phyloP scores from a whole-genome alignment of 2,797 vertebrate genomes.

The Vireo griseus region DNA sequence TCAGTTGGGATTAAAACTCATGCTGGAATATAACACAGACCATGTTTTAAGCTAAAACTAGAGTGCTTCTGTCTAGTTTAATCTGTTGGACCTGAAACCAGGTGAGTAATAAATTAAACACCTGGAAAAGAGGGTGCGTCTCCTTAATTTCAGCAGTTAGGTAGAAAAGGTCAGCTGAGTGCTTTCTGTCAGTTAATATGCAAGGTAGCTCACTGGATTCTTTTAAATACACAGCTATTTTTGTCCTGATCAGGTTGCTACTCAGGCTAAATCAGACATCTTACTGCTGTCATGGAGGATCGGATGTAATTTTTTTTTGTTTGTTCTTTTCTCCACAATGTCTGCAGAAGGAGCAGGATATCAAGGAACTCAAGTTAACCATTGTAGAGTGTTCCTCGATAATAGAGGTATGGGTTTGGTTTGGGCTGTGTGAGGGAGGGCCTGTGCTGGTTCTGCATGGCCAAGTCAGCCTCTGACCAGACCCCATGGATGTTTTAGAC shows the following conservation, averaged over 20 bases:
- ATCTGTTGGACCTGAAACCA: background rate
- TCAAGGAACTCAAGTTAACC: slow-evolving; percentile 81
- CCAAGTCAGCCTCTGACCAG: background rate
- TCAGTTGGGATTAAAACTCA: background rate
- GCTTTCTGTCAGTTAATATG: background rate
- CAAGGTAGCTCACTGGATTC: background rate
- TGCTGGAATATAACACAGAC: background rate
- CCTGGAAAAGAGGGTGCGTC: background rate
- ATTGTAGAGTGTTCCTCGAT: slow-evolving; percentile 82
- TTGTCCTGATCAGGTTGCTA: background rate
- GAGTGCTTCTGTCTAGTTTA: background rate
- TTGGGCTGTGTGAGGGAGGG: background rate
- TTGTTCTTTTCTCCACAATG: background rate
- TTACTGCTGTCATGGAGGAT: background rate
- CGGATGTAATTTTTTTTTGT: background rate
- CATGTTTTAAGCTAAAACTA: background rate
- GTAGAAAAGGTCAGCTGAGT: background rate
- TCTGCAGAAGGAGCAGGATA: slow-evolving; percentile 81
- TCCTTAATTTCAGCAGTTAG: background rate
- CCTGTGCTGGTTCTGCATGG: background rate
- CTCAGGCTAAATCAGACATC: background rate
- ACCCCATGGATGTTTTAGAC: slow-evolving; percentile 66
- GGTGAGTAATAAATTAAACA: background rate
- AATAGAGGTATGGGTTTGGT: slow-evolving; percentile 78
- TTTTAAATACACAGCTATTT: background rate